Percentiles rank a stretch among this genome's conserved stretches.
These are phyloP conservation scores for Radopholus similis DNA, from an alignment of 1,140 invertebrate species.

Conservation along the genomic window DNA sequence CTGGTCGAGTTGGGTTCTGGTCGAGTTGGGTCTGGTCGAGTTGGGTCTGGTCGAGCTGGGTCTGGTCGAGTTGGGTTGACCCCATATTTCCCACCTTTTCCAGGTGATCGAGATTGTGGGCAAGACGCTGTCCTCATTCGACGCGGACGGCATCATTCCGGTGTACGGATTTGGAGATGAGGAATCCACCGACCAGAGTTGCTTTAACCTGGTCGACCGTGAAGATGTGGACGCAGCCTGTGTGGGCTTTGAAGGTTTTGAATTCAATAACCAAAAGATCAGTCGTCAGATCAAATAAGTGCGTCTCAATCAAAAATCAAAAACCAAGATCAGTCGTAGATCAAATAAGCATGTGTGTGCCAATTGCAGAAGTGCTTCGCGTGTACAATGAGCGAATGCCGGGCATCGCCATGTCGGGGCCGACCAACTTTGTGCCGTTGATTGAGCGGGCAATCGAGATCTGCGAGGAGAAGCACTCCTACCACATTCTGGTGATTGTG, in stretches of 20 bases:
- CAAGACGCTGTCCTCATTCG: constrained; percentile 63
- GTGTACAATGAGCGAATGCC: constrained; percentile 58
- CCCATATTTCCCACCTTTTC: constrained; percentile 7
- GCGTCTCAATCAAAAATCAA: background rate
- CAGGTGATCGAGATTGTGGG: constrained; percentile 65
- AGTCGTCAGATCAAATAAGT: background rate
- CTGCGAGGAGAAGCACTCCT: constrained; percentile 60
- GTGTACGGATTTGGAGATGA: constrained; percentile 65
- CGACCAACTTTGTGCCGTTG: constrained; percentile 64
- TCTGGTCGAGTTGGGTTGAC: background rate
- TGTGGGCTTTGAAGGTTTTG: constrained; percentile 53
- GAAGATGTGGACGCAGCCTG: constrained; percentile 52
- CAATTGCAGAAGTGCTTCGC: constrained; percentile 51
- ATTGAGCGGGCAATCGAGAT: constrained; percentile 64
- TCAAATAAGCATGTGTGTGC: too few relatives aligned
- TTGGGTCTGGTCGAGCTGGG: too few relatives aligned
- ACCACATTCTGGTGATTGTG: constrained; percentile 59
- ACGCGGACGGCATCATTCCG: constrained; percentile 63
- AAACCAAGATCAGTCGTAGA: background rate
- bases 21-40: too few relatives aligned
- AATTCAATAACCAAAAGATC: background rate
- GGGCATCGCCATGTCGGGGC: constrained; percentile 60
- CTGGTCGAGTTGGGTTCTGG: too few relatives aligned
- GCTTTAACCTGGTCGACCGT: constrained; percentile 61
- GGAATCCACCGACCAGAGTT: constrained; percentile 59